Evolutionary conservation across 2,888 invertebrate genomes (phyloP), one percentile per base, ranked within the genome.

Genomic region (Ecliptopera silaceata): DNA sequence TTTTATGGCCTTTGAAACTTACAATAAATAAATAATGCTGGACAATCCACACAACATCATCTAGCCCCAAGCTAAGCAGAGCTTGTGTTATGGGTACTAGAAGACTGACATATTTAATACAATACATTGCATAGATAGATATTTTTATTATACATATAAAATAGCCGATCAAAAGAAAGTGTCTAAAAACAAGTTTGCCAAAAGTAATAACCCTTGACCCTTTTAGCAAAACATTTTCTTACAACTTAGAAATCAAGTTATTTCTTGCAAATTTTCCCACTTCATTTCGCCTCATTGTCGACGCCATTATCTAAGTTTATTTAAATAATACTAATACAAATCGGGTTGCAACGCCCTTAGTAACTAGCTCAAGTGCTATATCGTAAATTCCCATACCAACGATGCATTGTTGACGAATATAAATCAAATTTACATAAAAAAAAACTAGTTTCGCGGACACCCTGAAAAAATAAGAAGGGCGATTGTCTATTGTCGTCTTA

Each of bases 351-450:
- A 65, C 69, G 71, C 79, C 80, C 82, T 72, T 73, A 57, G 79
- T 64, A 72, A 73, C 74, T 74, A 70, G 58, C 69, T 76, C 75
- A 70, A 77, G 75, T 74, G 68, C 64, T 55, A 60, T 68, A 68
- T 70, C 75, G 78, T 77, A 78, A 82, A 82, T 89, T 88, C 89
- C 88, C 87, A 88, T 86, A 84, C 80, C 76, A 61, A 74, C 72
- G 73, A 75, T 65, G 77, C 70, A 86, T 88, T 88, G 89, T 88
- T 89, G 88, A 86, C 86, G 77, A 80, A 84, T 88, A 88, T 88
- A 87, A 88, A 88, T 88, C 88, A 88, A 81, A 87, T 86, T 86
- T 85, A 88, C 86, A 86, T 85, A 70, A 77, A 82, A 82, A 84
- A 82, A 84, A 82, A 86, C 88, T 75, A 82, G 88, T 88, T 86